Conservation (phyloP, 2,797 vertebrate genomes). For the Coranthus polyacanthus region DNA sequence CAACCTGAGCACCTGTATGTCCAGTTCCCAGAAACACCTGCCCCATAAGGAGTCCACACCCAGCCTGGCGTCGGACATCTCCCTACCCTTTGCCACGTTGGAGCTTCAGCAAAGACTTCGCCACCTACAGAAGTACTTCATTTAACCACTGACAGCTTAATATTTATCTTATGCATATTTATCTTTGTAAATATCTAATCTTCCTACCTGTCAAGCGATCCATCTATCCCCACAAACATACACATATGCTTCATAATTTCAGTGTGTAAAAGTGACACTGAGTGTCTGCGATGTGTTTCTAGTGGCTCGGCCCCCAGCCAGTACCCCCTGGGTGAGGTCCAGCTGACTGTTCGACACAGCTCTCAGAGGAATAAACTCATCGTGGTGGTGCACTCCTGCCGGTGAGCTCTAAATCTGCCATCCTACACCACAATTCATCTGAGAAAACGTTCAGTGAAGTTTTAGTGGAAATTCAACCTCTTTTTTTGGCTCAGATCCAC, state of each 20-base stretch:
- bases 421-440: not conserved
- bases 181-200: conserved; percentile 38
- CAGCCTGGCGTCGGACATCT: conserved; percentile 95
- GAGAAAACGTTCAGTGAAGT: not conserved
- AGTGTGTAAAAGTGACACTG: conserved; percentile 37
- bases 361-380: conserved; percentile 97
- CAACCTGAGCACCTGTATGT: conserved; percentile 83
- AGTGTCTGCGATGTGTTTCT: conserved; percentile 64
- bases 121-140: conserved; percentile 98
- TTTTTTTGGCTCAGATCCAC: conserved; percentile 4
- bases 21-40: conserved; percentile 88
- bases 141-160: conserved; percentile 12
- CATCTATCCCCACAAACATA: not conserved
- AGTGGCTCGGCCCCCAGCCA: conserved; percentile 91
- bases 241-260: conserved; percentile 1
- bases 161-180: too few relatives aligned
- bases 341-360: conserved; percentile 95
- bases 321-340: conserved; percentile 94
- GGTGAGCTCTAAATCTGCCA: conserved; percentile 80
- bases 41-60: conserved; percentile 92
- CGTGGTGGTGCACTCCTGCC: conserved; percentile 95
- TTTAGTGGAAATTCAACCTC: not conserved
- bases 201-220: not conserved
- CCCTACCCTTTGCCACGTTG: conserved; percentile 91
- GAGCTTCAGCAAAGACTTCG: conserved; percentile 93